Evolutionary conservation across 2,113 vertebrate species (phyloP).

Genomic region (Stigmatopora argus): DNA sequence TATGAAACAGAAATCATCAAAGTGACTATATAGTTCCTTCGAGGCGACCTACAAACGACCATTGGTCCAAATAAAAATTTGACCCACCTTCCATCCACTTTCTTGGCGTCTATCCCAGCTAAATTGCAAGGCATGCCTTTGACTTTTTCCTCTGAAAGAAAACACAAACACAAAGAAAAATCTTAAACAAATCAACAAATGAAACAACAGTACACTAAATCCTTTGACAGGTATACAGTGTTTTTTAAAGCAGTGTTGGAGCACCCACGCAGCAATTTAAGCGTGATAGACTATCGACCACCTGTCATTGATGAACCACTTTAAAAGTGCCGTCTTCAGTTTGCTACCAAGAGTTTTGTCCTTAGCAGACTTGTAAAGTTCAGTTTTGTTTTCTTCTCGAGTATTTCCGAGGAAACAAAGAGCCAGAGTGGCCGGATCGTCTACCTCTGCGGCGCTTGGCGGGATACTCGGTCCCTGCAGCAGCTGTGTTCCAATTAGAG

Average conservation of each 20-base stretch:
- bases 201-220: constrained; percentile 1
- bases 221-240: constrained; percentile 14
- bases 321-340: neutral
- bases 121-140: too few relatives aligned
- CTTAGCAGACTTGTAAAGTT: neutral
- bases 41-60: too few relatives aligned
- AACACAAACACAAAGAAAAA: neutral
- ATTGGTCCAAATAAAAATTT: too few relatives aligned
- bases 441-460: constrained; percentile 51
- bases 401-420: constrained; percentile 34
- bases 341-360: neutral
- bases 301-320: neutral
- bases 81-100: neutral
- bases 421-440: constrained; percentile 45
- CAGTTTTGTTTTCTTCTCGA: constrained; percentile 2
- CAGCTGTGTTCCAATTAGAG: constrained; percentile 81
- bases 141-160: neutral
- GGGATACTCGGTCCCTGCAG: constrained; percentile 69
- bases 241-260: constrained; percentile 23
- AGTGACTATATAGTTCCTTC: too few relatives aligned
- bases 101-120: neutral
- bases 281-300: constrained; percentile 15
- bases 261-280: constrained; percentile 25
- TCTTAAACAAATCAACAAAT: neutral
- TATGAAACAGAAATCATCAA: too few relatives aligned